These are phyloP conservation scores for Paramormyrops hopkinsi DNA, from an alignment of 2,797 vertebrate species.

Conservation along the genomic window DNA sequence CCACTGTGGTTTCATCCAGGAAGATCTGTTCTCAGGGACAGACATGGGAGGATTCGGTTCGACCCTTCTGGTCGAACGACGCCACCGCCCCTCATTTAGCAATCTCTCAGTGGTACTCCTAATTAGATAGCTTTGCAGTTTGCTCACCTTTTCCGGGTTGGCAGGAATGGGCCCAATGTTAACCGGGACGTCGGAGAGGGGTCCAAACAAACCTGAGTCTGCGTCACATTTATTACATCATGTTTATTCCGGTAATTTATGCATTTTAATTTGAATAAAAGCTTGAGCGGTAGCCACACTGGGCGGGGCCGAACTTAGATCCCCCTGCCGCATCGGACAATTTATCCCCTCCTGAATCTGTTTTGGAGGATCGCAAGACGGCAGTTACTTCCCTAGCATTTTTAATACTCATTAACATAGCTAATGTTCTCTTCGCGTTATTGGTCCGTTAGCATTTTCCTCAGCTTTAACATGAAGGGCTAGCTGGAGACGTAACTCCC, in stretches of 20 bases:
- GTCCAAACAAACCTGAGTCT: conserved; percentile 30
- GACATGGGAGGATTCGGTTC: not conserved
- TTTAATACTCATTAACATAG: conserved; percentile 44
- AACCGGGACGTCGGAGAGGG: conserved; percentile 12
- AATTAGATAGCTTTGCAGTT: conserved; percentile 23
- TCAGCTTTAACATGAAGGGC: conserved; percentile 44
- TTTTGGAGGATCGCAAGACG: not conserved
- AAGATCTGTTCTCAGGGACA: not conserved
- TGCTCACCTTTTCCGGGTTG: not conserved
- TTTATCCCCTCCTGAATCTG: conserved; percentile 7
- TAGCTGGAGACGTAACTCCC: conserved; percentile 36
- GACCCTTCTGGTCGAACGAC: not conserved
- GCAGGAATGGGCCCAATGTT: not conserved
- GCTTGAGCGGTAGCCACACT: conserved; percentile 33
- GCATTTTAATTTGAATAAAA: conserved; percentile 52
- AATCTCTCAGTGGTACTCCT: not conserved
- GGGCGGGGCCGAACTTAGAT: conserved; percentile 19
- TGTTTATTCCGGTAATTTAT: conserved; percentile 49
- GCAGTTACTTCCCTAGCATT: conserved; percentile 26
- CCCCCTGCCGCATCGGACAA: conserved; percentile 25
- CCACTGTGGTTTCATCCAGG: not conserved
- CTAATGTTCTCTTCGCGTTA: conserved; percentile 40
- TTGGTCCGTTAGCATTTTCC: conserved; percentile 49
- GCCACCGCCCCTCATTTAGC: not conserved
- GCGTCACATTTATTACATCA: conserved; percentile 34